Evolutionary conservation across 1,140 invertebrate species (phyloP), one percentile per base, ranked within the genome.

Genomic region (Hetaerina americana): DNA sequence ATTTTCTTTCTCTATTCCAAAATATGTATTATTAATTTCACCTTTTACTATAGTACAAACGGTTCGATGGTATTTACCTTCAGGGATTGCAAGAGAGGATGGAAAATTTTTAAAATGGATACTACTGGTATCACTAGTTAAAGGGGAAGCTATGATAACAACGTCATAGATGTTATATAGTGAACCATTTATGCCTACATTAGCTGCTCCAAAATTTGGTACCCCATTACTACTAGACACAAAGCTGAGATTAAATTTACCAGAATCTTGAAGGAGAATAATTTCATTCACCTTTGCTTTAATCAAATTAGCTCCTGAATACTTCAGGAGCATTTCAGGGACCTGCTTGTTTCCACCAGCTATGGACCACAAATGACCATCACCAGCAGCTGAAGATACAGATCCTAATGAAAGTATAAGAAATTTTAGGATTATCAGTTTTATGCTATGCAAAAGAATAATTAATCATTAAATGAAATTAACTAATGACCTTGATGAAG

Each of bases 311-410:
- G 40, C 40, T 12, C 40, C 40, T 1, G 83, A 80, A 40, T 77
- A 75, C 71, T 81, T 75, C 5, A 85, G 49, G 3, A 87, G 76
- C 29, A 78, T 78, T 75, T 81, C 77, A 2, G 82, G 78, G 73
- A 90, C 81, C 75, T 79, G 71, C 76, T 85, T 85, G 75, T 91
- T 90, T 71, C 89, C 89, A 69, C 84, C 85, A 75, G 85, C 80
- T 15, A 90, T 82, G 18, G 85, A 79, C 87, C 87, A 90, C 22
- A 90, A 77, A 5, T 81, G 78, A 29, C 77, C 76, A 68, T 80
- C 81, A 3, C 83, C 81, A 26, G 85, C 88, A 73, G 87, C 86
- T 71, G 88, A 72, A 10, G 86, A 84, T 3, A 89, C 85, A 18
- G 40, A 57, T 18, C 40, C 40, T 57, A 71, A 68, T 74, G 73